Evolutionary conservation across 2,113 vertebrate species (phyloP).

Genomic region (Lophotis ruficrista): DNA sequence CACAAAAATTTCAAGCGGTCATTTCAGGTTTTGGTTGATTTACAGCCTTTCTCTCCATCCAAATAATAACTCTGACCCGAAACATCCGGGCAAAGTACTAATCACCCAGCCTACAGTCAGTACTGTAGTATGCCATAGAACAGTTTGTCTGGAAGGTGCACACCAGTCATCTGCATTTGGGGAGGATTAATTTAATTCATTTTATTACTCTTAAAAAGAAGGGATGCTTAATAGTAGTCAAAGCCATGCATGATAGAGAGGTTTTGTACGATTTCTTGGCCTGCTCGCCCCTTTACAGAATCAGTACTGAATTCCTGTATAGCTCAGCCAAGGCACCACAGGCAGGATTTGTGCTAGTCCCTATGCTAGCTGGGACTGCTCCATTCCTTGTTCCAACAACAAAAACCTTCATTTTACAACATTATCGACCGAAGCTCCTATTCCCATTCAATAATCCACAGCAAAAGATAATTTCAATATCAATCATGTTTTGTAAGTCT

Average conservation of each 20-base stretch:
- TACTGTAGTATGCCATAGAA: background rate
- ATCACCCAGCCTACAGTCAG: fast-evolving
- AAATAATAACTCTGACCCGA: background rate
- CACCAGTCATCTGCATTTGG: background rate
- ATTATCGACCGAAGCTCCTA: background rate
- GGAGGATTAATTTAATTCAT: background rate
- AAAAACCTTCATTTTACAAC: background rate
- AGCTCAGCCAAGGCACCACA: background rate
- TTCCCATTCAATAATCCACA: background rate
- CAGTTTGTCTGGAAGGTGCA: background rate
- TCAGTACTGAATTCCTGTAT: background rate
- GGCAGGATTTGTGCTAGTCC: background rate
- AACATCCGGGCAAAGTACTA: background rate
- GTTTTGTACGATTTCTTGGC: background rate
- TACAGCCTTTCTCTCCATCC: background rate
- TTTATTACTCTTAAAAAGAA: background rate
- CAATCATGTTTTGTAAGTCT: background rate
- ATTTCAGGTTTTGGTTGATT: background rate
- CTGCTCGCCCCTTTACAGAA: background rate
- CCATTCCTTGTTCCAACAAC: background rate
- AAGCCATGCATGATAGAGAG: background rate
- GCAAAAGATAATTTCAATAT: background rate
- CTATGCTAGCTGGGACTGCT: background rate
- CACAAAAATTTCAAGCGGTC: background rate
- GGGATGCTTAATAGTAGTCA: background rate